A percentile compares a stretch with the other conserved stretches of the same genome.
phyloP scores from a whole-genome alignment of 2,113 vertebrate genomes.

The Vulpes ferrilata region DNA sequence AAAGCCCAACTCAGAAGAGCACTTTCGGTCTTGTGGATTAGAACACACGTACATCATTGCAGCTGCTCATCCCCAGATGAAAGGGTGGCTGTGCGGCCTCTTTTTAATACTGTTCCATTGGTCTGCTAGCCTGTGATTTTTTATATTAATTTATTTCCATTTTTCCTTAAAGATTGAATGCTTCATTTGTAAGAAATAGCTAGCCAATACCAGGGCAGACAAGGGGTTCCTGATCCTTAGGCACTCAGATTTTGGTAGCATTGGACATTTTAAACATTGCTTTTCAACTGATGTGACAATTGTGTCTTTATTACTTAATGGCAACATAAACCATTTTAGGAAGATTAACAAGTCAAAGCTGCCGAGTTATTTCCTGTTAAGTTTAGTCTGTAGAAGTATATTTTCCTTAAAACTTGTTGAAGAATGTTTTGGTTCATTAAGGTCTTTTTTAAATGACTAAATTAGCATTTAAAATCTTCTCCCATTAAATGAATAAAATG shows the following conservation, averaged over 20 bases:
- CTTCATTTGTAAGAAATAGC: background rate
- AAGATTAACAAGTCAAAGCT: conserved; percentile 18
- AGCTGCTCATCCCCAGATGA: conserved; percentile 66
- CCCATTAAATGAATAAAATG: conserved; percentile 37
- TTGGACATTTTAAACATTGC: conserved; percentile 21
- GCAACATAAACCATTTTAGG: conserved; percentile 20
- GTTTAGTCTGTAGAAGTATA: conserved; percentile 7
- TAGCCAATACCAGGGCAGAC: background rate
- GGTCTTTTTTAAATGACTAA: conserved; percentile 1
- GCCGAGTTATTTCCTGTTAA: conserved; percentile 43
- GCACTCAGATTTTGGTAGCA: conserved; percentile 14
- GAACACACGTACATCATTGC: background rate
- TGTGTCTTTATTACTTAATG: conserved; percentile 21
- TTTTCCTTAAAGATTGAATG: conserved; percentile 66
- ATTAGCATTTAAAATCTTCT: conserved; percentile 38
- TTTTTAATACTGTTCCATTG: conserved; percentile 46
- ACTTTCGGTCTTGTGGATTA: background rate
- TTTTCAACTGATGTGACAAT: background rate
- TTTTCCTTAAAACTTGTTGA: conserved; percentile 48
- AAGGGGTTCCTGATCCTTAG: background rate
- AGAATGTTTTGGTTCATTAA: conserved; percentile 41
- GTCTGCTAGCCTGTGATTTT: conserved; percentile 60
- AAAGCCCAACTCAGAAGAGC: background rate
- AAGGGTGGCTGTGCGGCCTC: conserved; percentile 14
- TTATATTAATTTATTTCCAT: conserved; percentile 33